Evolutionary conservation across 2,113 vertebrate species (phyloP).

Genomic region (Haemorhous mexicanus): DNA sequence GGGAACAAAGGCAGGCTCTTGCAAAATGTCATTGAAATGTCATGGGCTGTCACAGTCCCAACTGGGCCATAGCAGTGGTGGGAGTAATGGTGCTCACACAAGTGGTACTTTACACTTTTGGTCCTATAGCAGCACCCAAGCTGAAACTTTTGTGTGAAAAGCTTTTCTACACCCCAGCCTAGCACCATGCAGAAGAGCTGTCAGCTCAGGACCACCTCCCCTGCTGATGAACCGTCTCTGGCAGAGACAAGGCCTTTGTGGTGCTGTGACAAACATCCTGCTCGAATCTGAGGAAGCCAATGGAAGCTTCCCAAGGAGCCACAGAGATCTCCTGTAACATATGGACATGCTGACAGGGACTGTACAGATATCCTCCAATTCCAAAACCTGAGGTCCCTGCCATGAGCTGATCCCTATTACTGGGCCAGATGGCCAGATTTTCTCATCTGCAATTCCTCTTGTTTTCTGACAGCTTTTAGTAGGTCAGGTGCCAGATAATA

Average conservation of each 20-base stretch:
- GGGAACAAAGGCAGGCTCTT: not conserved
- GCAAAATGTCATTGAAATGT: not conserved
- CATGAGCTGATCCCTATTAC: not conserved
- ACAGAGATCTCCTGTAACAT: not conserved
- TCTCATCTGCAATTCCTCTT: not conserved
- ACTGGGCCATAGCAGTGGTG: no score
- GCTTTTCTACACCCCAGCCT: not conserved
- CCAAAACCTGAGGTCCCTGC: not conserved
- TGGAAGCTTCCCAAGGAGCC: not conserved
- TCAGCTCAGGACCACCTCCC: not conserved
- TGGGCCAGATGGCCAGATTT: not conserved
- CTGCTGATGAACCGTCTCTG: not conserved
- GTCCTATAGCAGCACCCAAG: not conserved
- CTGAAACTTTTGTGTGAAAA: not conserved
- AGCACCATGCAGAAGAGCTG: not conserved
- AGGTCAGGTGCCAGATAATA: not conserved
- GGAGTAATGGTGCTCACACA: rapidly evolving
- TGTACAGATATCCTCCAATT: not conserved
- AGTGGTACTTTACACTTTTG: not conserved
- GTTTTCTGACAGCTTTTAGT: slow-evolving; percentile 13
- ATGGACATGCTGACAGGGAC: not conserved
- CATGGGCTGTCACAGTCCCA: not conserved
- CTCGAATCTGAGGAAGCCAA: not conserved
- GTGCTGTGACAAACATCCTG: not conserved
- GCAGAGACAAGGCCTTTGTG: not conserved